Evolutionary conservation across 2,797 vertebrate genomes (phyloP), one percentile per base, ranked within the genome.

Genomic region (Halcyon smyrnensis): DNA sequence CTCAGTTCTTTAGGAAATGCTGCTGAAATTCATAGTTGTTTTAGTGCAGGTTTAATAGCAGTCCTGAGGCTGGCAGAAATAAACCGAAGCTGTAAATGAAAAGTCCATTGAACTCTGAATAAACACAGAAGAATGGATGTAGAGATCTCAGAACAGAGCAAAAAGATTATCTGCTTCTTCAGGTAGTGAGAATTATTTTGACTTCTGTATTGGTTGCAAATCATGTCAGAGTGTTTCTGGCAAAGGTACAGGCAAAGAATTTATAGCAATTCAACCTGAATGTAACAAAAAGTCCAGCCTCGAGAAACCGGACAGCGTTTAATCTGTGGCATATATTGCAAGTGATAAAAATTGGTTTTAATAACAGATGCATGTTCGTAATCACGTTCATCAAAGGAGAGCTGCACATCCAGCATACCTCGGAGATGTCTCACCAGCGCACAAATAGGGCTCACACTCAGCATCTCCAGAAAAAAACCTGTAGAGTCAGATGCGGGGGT

Each of bases 391-490:
- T 76, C 21, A 34, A 84, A 83, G 84, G 75, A 46, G 71, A 96
- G 46, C 75, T 95, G 77, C 71, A 59, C 87, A 82, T 75, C 34
- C 67, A 96, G 81, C 92, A 96, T 95, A 60, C 67, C 90, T 81
- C 69, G 60, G 59, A 86, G 77, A 74, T 95, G 83, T 90, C 94
- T 97, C 94, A 92, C 43, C 39, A 85, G 56, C 0, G 7, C 79
- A 90, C 86, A 95, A 97, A 97, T 93, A 97, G 90, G 90, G 67
- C 95, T 90, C 93, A 85, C 90, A 87, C 82, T 94, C 93, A 96
- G 89, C 84, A 93, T 94, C 84, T 93, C 89, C 86, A 95, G 84
- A 88, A 93, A 94, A 90, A 88, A 91, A 77, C 2, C 63, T 92
- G 70, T 51, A 36, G 76, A 93, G 92, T 93, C 94, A 96, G 92